These are phyloP conservation scores for Thelaira solivaga DNA, from an alignment of 2,888 invertebrate genomes.

Conservation along the genomic window DNA sequence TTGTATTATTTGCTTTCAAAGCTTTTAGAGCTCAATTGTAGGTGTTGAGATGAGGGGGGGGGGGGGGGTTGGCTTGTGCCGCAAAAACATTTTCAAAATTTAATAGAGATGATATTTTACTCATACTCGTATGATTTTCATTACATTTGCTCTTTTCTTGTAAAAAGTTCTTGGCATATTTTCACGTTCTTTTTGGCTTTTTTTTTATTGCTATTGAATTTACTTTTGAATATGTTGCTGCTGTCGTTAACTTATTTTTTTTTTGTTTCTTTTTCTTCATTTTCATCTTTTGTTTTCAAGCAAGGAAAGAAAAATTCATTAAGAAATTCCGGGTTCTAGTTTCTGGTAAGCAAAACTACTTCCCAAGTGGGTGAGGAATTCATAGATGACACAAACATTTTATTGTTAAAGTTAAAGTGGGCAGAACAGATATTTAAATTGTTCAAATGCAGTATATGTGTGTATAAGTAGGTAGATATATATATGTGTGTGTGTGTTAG, in stretches of 20 bases:
- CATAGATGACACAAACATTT: constrained; percentile 5
- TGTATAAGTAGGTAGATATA: too few species aligned
- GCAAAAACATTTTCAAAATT: neutral
- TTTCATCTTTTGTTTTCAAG: neutral
- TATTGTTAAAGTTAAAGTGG: neutral
- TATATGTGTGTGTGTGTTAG: too few species aligned
- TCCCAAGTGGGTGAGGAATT: neutral
- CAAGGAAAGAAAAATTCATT: constrained; percentile 46
- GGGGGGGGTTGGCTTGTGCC: neutral
- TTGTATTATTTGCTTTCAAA: neutral
- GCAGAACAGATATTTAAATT: neutral
- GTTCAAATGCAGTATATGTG: too few species aligned
- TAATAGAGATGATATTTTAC: too few species aligned
- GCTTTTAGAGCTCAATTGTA: neutral
- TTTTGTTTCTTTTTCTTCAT: neutral
- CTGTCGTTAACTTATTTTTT: neutral
- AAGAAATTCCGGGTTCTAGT: constrained; percentile 50
- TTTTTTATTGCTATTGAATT: constrained; percentile 27
- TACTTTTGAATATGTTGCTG: neutral
- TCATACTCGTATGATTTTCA: too few species aligned
- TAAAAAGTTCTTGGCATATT: constrained; percentile 36
- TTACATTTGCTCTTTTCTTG: constrained; percentile 12
- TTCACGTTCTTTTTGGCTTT: constrained; percentile 39
- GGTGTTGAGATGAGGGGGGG: neutral
- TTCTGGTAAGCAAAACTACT: neutral